Conservation (phyloP, 2,113 vertebrate species). For the Megatriorchis doriae region DNA sequence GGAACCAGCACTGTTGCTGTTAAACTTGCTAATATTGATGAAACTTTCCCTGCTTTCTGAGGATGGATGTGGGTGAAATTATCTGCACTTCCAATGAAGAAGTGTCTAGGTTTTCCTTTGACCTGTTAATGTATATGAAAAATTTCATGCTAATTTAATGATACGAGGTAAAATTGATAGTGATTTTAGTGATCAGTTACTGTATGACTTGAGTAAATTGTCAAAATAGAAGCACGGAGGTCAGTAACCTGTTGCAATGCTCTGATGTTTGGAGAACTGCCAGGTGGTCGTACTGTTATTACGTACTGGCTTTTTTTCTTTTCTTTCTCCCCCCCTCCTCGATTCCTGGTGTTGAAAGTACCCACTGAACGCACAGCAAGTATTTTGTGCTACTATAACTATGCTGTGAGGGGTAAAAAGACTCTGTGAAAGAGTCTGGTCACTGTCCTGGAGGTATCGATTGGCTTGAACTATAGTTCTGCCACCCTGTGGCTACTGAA, state of each 20-base stretch:
- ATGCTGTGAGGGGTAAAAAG: neutral
- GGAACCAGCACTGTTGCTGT: neutral
- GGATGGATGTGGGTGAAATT: neutral
- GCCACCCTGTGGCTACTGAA: constrained; percentile 10
- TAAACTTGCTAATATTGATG: neutral
- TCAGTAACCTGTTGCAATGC: neutral
- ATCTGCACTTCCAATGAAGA: neutral
- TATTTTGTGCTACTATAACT: neutral
- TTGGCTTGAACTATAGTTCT: neutral
- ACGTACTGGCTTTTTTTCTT: neutral
- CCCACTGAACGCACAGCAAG: neutral
- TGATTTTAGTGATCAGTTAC: neutral
- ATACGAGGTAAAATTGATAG: neutral
- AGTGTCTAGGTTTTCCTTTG: neutral
- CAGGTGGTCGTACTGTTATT: rapidly evolving
- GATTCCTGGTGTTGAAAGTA: neutral
- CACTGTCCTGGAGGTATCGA: neutral
- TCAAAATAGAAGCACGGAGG: neutral
- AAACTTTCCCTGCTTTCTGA: neutral
- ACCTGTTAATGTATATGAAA: neutral
- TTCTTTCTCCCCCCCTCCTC: too few species aligned
- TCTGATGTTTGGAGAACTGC: neutral
- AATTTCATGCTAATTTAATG: neutral
- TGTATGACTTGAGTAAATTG: neutral
- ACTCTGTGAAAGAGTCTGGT: neutral